Base-by-base conservation (phyloP, 2,113 vertebrate genomes). In the Poecile atricapillus region DNA sequence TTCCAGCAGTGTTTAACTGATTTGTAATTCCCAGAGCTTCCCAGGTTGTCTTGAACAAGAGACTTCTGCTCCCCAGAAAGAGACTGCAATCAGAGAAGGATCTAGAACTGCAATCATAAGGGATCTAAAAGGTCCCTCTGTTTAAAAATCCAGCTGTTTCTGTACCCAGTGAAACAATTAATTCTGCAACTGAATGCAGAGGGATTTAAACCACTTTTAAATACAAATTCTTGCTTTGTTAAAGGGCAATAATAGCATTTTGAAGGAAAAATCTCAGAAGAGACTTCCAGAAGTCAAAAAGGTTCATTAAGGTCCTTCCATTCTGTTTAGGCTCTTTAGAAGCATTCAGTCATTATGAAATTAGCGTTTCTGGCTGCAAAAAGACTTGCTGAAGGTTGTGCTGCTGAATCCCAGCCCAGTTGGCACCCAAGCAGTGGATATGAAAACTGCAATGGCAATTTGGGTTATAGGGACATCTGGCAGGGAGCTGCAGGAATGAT, bases 321-420 rank as follows among this genome's bases (percentile, higher is more conserved):
- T 97, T 97, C 89, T 90, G 35, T 94, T 96, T 93, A 94, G 93
- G 94, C 91, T 88, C 69, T 90, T 94, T 62, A 73, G 79, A 96
- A 95, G 81, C 65, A 93, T 86, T 96, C 68, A 91, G 83, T 90
- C 97, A 90, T 96, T 91, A 77, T 5, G 31, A 96, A 97, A 96
- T 97, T 69, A 92, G 95, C 76, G 93, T 94, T 96, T 89, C 79
- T 96, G 96, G 95, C 95, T 97, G 96, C 96, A 94, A 96, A 97
- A 97, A 91, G 59, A 68, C 96, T 97, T 83, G 93, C 94, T 95
- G 91, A 96, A 88, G 94, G 89, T 94, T 97, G 95, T n/a, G 71
- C 80, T 94, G 96, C 94, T 97, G 95, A 96, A 96, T 82, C 62
- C 82, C 97, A 97, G 96, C 97, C 95, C 90, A 90, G 76, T 44